A percentile compares a stretch with the other conserved stretches of the same genome.
These are phyloP conservation scores for Podarcis lilfordi DNA, from an alignment of 2,797 vertebrate species.

Conservation along the genomic window DNA sequence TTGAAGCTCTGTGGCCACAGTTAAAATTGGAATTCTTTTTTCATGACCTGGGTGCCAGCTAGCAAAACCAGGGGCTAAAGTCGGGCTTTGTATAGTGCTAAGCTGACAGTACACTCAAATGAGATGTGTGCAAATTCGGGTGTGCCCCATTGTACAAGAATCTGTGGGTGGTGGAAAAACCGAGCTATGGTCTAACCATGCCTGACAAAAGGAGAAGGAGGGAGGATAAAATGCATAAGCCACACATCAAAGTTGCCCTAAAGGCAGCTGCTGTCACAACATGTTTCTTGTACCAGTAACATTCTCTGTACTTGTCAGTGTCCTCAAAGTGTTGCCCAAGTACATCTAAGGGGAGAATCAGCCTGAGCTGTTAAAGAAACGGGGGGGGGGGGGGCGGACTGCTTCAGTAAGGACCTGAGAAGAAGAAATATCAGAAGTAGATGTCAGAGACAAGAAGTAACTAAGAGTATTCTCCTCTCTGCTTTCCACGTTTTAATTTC, in stretches of 20 bases:
- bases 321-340: constrained; percentile 5
- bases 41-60: neutral
- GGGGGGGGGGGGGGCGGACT: neutral
- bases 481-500: neutral
- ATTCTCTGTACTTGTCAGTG: constrained; percentile 37
- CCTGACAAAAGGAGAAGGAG: constrained; percentile 26
- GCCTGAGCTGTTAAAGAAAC: neutral
- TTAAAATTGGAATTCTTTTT: no score
- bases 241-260: constrained; percentile 8
- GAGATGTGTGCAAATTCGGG: neutral
- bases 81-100: neutral
- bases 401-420: constrained; percentile 19
- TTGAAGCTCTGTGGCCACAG: no score
- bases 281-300: constrained; percentile 26
- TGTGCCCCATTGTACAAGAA: neutral
- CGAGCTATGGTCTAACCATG: neutral
- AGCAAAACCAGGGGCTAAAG: neutral
- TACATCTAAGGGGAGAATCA: constrained; percentile 17
- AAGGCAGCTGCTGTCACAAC: constrained; percentile 57
- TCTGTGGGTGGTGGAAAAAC: neutral
- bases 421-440: neutral
- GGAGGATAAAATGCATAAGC: constrained; percentile 43
- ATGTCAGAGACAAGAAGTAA: neutral
- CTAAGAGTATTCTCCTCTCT: neutral
- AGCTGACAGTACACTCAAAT: neutral